Evolutionary conservation across 37 sponge, comb jelly and placozoan genomes (phyloP), one percentile per base, ranked within the genome.

Genomic region (Ianthella basta): DNA sequence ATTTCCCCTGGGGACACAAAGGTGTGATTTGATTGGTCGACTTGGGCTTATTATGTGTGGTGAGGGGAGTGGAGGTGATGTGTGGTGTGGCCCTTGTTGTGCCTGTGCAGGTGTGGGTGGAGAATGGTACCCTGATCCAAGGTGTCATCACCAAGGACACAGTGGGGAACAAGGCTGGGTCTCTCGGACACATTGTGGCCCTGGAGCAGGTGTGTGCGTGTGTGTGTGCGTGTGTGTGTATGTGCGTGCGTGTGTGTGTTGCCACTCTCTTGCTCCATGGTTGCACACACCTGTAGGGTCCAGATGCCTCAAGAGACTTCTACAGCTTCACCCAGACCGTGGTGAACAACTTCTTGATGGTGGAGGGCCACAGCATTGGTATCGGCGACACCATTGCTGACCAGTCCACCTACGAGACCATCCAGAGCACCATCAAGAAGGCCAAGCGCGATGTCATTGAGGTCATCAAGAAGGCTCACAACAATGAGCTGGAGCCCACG

Each of bases 361-460:
- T 97, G 24, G 98, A 97, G 66, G 99, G 99, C 2, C 99, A 98
- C 92, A 93, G 93, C 50, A 98, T 98, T 74, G 99, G 99, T 8
- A 97, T 99, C n/a, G 99, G 99, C 5, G 99, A 99, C 88, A 95
- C 97, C 60, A 99, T 99, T 90, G 99, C 99, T 65, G 99, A 99
- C 64, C 75, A 84, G 37, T 83, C 83, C 50, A 99, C 99, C 4
- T 99, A 99, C 88, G 72, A 82, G 32, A 96, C 95, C 68, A 99
- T 99, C 63, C 97, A 95, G 86, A 91, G 86, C 44, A 91, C 97
- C 65, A 99, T 99, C 80, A 83, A 88, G 56, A 81, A 96, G 53
- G 97, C 99, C 53, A 99, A 99, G 93, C 79, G 72, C 80, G 97
- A 97, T 82, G 99, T 99, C 87, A 94, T 93, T 40, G 97, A 99